A percentile compares a stretch with the other conserved stretches of the same genome.
Conservation (phyloP, 2,797 vertebrate genomes). For the Enteromius treurensis region DNA sequence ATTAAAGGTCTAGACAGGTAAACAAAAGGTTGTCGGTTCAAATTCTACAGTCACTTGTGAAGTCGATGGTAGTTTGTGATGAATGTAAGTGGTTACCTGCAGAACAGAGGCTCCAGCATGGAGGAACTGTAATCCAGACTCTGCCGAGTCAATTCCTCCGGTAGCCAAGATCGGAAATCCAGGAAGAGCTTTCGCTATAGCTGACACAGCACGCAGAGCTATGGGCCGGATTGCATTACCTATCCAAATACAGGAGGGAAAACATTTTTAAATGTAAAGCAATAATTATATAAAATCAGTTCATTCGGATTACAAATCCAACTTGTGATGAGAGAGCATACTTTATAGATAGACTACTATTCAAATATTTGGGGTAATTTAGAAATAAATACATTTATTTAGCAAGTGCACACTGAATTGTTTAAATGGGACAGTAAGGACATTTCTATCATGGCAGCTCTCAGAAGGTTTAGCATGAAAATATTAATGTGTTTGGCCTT, state of each 20-base stretch:
- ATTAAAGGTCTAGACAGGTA: neutral
- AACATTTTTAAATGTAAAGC: neutral
- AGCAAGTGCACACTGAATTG: neutral
- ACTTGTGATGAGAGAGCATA: too few relatives aligned
- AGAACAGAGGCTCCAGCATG: constrained; percentile 90
- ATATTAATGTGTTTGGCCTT: neutral
- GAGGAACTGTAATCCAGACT: constrained; percentile 91
- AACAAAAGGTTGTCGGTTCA: constrained; percentile 17
- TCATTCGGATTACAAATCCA: neutral
- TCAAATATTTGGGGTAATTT: neutral
- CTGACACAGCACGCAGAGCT: constrained; percentile 86
- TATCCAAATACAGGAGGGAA: constrained; percentile 59
- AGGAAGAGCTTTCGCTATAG: constrained; percentile 86
- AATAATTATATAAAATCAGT: neutral
- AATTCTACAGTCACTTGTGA: neutral
- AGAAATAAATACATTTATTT: neutral
- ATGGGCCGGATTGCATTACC: constrained; percentile 93
- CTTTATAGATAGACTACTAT: neutral
- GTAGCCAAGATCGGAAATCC: constrained; percentile 92
- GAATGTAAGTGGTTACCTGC: constrained; percentile 77
- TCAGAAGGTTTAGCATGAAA: neutral
- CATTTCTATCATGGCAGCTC: neutral
- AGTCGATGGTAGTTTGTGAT: neutral
- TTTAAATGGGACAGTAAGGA: neutral
- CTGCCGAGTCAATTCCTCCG: constrained; percentile 95